Percentiles rank a stretch among this genome's conserved stretches.
These are phyloP conservation scores for Gallirallus australis DNA, from an alignment of 2,797 vertebrate genomes.

Conservation along the genomic window DNA sequence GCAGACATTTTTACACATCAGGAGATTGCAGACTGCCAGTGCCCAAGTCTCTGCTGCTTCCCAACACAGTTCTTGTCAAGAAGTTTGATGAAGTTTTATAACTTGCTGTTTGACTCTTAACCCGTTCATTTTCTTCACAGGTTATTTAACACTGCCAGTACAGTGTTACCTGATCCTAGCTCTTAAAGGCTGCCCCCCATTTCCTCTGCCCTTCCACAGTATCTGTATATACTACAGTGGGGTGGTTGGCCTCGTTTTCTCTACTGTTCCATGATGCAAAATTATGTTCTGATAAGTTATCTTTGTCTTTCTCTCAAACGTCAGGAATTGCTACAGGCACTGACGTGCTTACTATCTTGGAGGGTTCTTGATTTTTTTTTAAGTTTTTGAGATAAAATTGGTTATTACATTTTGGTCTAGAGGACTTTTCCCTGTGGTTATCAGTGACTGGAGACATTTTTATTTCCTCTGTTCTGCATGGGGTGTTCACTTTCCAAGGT, in stretches of 20 bases:
- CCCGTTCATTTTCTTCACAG: background rate
- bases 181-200: background rate
- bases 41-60: background rate
- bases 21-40: rapidly evolving
- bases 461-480: background rate
- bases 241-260: rapidly evolving
- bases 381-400: background rate
- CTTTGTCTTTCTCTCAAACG: background rate
- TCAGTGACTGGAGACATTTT: background rate
- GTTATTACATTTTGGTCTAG: rapidly evolving
- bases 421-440: background rate
- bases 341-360: background rate
- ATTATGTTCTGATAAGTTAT: background rate
- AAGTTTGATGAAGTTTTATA: background rate
- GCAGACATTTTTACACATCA: background rate
- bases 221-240: background rate
- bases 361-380: background rate
- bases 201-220: background rate
- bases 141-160: background rate
- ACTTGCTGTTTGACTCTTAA: background rate
- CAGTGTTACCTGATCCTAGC: background rate
- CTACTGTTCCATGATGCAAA: background rate
- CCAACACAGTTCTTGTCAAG: background rate
- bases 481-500: background rate
- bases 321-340: background rate